phyloP scores from a whole-genome alignment of 2,113 vertebrate species.

The Protobothrops flavoviridis region DNA sequence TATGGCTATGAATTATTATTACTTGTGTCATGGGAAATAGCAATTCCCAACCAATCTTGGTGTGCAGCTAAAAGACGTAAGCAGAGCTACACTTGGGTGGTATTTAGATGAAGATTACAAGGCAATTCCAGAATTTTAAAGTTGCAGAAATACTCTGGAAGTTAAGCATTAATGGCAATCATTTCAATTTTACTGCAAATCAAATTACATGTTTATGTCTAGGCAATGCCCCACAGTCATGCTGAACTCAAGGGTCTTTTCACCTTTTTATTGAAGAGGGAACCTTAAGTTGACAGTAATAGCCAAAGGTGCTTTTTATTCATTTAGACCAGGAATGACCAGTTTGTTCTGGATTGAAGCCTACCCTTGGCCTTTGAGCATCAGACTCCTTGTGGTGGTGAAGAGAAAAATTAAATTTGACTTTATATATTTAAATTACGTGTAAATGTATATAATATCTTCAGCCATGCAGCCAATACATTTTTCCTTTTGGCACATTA shows the following conservation, averaged over 20 bases:
- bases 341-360: neutral
- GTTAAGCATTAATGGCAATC: neutral
- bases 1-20: neutral
- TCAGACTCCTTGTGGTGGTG: neutral
- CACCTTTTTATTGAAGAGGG: neutral
- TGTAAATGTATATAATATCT: neutral
- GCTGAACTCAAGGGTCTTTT: neutral
- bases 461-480: neutral
- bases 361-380: neutral
- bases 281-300: neutral
- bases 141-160: neutral
- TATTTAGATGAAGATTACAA: neutral
- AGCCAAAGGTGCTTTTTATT: neutral
- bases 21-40: neutral
- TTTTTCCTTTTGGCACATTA: neutral
- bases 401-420: neutral
- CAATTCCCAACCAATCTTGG: neutral
- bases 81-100: neutral
- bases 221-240: neutral
- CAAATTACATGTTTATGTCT: neutral
- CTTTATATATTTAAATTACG: neutral
- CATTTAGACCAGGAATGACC: neutral
- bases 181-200: neutral
- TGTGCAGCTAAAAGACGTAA: neutral
- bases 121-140: neutral